Evolutionary conservation across 2,113 vertebrate species (phyloP), one percentile per base, ranked within the genome.

Genomic region (Microtus ochrogaster): DNA sequence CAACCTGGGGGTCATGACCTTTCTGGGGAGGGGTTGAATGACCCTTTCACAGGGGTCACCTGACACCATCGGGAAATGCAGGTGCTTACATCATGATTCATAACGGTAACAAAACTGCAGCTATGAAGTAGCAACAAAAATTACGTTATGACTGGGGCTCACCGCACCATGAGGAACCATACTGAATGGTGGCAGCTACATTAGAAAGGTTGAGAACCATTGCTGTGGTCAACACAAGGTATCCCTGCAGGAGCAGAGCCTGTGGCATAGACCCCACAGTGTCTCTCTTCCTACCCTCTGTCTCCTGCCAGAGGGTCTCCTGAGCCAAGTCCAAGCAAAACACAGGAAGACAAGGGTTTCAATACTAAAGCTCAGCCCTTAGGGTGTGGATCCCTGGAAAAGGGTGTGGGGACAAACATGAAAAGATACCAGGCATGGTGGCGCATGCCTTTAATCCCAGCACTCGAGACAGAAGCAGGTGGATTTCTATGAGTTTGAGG

Each of bases 201-300:
- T 63, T 63, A 83, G n/a, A 3, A 83, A 83, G n/a, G 4, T 5
- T 41, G n/a, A 63, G n/a, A 30, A 63, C 1, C 52, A 39, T 22
- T 39, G 52, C 22, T 0, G 1, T 61, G 12, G n/a, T 41, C 73
- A 39, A 2, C 12, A 5, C 33, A 44, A 3, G 0, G 16, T 0
- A 22, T 26, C n/a, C 36, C 24, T 2, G 1, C 13, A 28, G 21
- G 26, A 17, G 21, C 58, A 33, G 16, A 63, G 21, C 17, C 41
- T 0, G 16, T 3, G 28, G 39, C 28, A 12, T 0, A 26, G 22
- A 77, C 2, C 19, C 0, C 9, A 19, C 28, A 2, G 1, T 11
- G 33, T 17, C 61, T 85, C 82, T 83, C 24, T 63, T 63, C 81
- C 58, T n/a, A 30, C 58, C 26, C 81, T 19, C 88, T 0, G 4